phyloP scores from a whole-genome alignment of 1,140 invertebrate species.

The Drosophila rufa region DNA sequence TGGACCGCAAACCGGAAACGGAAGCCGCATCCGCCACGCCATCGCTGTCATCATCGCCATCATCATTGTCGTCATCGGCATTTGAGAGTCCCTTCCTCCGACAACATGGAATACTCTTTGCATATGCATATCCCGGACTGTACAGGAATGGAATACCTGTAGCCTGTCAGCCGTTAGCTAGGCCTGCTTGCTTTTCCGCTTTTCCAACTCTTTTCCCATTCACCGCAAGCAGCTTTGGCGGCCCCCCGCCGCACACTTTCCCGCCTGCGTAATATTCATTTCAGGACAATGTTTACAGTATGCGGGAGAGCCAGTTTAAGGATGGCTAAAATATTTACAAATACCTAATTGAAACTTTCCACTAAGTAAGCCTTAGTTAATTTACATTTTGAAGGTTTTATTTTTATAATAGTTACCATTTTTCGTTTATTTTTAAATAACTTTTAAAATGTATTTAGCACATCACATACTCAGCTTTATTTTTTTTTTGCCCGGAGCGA shows the following conservation, averaged over 20 bases:
- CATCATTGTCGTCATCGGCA: constrained; percentile 41
- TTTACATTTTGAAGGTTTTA: neutral
- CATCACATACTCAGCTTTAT: neutral
- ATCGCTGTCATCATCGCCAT: constrained; percentile 36
- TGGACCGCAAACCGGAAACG: constrained; percentile 45
- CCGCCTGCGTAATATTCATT: constrained; percentile 16
- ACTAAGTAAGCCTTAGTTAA: neutral
- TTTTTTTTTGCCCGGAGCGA: neutral
- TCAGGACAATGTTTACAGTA: constrained; percentile 10
- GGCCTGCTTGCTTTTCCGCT: constrained; percentile 48
- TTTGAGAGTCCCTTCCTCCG: constrained; percentile 26
- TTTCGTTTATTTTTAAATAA: neutral
- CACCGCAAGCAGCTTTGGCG: constrained; percentile 46
- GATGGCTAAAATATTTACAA: neutral
- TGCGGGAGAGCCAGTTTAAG: neutral
- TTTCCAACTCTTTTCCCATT: constrained; percentile 51
- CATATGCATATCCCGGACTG: constrained; percentile 7
- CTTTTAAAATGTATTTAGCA: neutral
- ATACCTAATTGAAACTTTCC: neutral
- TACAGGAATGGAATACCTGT: constrained; percentile 8
- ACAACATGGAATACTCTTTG: constrained; percentile 4
- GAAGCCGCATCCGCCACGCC: constrained; percentile 48
- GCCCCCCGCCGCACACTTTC: neutral
- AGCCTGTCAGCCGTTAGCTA: constrained; percentile 32
- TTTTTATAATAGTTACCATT: neutral